phyloP scores from a whole-genome alignment of 1,140 invertebrate genomes.

The Ceratosolen solmsi region DNA sequence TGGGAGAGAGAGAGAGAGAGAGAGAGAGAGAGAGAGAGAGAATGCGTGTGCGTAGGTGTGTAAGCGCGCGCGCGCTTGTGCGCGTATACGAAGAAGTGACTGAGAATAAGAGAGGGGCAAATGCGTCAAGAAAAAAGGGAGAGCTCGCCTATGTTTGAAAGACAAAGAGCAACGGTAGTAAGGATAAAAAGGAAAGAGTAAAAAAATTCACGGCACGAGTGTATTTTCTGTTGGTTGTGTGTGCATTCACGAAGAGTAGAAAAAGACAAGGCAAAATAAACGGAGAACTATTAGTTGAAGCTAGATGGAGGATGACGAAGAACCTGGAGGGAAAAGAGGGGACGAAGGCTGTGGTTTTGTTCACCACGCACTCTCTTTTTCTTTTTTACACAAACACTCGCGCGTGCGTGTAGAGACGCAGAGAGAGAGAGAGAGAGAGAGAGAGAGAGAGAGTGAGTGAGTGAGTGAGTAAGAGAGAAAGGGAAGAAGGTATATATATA shows the following conservation, averaged over 20 bases:
- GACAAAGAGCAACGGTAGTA: conserved; percentile 3
- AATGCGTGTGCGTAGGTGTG: background rate
- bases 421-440: too few species aligned
- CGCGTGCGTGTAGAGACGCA: too few species aligned
- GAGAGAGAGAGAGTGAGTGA: too few species aligned
- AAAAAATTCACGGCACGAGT: background rate
- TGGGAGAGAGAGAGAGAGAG: background rate
- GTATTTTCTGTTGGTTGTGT: background rate
- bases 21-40: background rate
- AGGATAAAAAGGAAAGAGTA: background rate
- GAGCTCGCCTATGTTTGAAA: background rate
- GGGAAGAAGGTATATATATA: too few species aligned
- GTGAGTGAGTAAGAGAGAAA: too few species aligned
- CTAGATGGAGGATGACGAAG: background rate
- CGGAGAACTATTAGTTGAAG: conserved; percentile 2
- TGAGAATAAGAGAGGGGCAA: background rate
- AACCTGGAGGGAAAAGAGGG: background rate
- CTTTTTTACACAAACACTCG: too few species aligned
- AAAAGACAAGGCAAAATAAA: background rate
- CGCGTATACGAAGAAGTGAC: too few species aligned
- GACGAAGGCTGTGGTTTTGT: background rate
- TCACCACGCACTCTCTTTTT: background rate
- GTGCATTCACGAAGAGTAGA: background rate
- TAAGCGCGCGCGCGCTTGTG: too few species aligned
- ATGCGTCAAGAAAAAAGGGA: background rate